These are phyloP conservation scores for Jordanella pulchra DNA, from an alignment of 2,797 vertebrate genomes.

Conservation along the genomic window DNA sequence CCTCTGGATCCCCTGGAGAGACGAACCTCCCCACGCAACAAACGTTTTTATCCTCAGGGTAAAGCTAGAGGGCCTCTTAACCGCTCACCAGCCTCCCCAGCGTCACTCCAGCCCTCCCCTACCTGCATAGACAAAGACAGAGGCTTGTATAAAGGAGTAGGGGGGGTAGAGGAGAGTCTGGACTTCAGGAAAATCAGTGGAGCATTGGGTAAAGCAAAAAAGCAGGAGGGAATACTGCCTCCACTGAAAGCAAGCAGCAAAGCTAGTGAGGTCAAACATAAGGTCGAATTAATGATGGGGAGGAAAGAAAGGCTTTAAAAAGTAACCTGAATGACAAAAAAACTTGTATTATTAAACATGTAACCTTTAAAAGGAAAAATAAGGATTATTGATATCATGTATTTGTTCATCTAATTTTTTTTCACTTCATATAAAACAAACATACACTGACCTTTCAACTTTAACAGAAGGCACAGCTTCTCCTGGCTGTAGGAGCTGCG, in stretches of 20 bases:
- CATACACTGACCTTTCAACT: neutral
- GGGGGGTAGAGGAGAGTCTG: conserved; percentile 11
- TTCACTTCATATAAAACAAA: neutral
- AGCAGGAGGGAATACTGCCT: conserved; percentile 43
- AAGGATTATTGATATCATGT: neutral
- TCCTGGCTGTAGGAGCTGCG: conserved; percentile 31
- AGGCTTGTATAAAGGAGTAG: conserved; percentile 19
- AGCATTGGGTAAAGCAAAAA: conserved; percentile 26
- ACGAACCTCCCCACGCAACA: neutral
- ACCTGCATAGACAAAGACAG: conserved; percentile 26
- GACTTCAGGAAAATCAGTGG: conserved; percentile 34
- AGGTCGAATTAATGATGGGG: conserved; percentile 51
- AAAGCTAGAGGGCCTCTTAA: conserved; percentile 42
- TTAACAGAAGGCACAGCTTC: neutral
- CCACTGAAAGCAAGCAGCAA: conserved; percentile 55
- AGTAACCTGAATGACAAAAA: conserved; percentile 4
- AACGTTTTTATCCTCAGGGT: conserved; percentile 21
- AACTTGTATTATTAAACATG: neutral
- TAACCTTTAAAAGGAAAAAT: neutral
- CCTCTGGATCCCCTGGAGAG: conserved; percentile 28
- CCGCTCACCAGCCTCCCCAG: conserved; percentile 49
- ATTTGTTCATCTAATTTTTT: neutral
- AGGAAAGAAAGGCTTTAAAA: conserved; percentile 62
- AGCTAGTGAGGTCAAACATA: conserved; percentile 55
- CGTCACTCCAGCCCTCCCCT: conserved; percentile 55